phyloP scores from a whole-genome alignment of 2,113 vertebrate species.

The Pygoscelis antarcticus region DNA sequence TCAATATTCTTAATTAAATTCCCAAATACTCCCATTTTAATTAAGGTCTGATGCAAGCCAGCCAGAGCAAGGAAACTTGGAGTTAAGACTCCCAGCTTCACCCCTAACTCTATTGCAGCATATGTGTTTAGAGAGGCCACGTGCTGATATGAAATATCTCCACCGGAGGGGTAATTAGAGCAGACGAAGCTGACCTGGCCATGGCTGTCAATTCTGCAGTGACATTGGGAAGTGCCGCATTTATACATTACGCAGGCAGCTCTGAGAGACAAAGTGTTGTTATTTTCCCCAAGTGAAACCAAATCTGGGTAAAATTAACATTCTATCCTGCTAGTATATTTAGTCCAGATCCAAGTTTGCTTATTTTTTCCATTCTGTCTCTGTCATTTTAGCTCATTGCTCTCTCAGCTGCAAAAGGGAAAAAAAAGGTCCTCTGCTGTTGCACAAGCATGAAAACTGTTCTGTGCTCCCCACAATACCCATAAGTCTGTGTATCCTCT shows the following conservation, averaged over 20 bases:
- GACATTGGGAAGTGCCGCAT: neutral
- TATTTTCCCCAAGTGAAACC: neutral
- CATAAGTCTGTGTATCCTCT: neutral
- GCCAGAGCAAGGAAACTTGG: neutral
- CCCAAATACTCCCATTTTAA: neutral
- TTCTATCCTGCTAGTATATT: neutral
- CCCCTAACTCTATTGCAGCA: accelerated
- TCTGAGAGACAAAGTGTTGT: neutral
- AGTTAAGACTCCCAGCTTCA: neutral
- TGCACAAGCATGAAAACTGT: neutral
- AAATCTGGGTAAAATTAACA: slow-evolving; percentile 57
- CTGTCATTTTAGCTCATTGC: neutral
- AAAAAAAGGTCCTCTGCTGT: neutral
- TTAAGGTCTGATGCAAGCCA: neutral
- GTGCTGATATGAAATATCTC: neutral
- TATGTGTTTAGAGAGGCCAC: neutral
- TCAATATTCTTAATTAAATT: neutral
- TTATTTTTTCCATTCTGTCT: slow-evolving; percentile 42
- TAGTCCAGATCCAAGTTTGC: slow-evolving; percentile 42
- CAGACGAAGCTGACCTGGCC: neutral
- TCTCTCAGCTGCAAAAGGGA: neutral
- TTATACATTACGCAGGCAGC: neutral
- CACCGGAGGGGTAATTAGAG: neutral
- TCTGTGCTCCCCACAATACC: neutral
- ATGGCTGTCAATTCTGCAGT: neutral